phyloP scores from a whole-genome alignment of 2,888 invertebrate genomes.

The Euplagia quadripunctaria region DNA sequence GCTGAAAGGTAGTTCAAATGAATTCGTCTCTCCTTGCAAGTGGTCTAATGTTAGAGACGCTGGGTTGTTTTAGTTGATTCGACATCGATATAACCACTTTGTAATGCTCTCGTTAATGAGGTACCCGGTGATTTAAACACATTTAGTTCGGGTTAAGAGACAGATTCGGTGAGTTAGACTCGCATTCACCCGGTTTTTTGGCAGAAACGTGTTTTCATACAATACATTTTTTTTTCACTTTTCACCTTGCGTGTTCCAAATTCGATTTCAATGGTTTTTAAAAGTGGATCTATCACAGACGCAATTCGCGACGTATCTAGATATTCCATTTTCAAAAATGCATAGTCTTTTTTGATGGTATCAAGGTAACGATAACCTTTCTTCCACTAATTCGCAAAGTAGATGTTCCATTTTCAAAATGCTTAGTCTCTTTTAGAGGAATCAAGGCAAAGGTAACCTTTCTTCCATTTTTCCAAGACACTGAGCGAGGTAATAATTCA shows the following conservation, averaged over 20 bases:
- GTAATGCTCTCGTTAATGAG: too few relatives aligned
- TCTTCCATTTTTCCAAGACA: constrained; percentile 9
- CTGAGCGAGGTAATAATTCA: constrained; percentile 39
- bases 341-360: neutral
- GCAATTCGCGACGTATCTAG: neutral
- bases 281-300: neutral
- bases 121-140: too few relatives aligned
- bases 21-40: neutral
- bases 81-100: too few relatives aligned
- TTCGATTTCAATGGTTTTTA: neutral
- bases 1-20: neutral
- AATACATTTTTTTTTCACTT: neutral
- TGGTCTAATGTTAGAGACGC: neutral
- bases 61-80: neutral
- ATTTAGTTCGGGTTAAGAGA: too few relatives aligned
- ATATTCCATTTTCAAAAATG: neutral
- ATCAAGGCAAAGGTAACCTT: neutral
- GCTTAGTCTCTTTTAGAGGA: neutral
- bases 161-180: neutral
- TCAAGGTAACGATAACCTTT: neutral
- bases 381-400: neutral
- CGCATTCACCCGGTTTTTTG: neutral
- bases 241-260: neutral
- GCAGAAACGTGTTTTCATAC: constrained; percentile 4
- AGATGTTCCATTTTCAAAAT: constrained; percentile 6